Evolutionary conservation across 2,797 vertebrate genomes (phyloP).

Genomic region (Thunnus albacares): DNA sequence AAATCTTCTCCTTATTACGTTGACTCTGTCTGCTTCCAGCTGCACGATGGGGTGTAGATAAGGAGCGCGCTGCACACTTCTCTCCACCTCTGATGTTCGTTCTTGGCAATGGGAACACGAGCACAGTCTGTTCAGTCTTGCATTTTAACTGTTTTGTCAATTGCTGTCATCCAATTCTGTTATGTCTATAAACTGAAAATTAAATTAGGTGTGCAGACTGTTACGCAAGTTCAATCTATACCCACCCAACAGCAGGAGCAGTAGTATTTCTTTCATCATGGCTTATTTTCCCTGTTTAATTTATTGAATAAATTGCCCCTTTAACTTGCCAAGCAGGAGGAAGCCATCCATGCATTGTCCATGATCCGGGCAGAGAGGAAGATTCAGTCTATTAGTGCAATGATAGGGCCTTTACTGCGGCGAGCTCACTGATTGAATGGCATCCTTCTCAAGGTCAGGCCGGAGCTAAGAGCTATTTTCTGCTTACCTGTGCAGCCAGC

Average conservation of each 20-base stretch:
- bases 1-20: constrained; percentile 72
- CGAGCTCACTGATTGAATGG: constrained; percentile 80
- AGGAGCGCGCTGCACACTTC: constrained; percentile 40
- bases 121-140: constrained; percentile 69
- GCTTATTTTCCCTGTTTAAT: constrained; percentile 79
- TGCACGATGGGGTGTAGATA: constrained; percentile 71
- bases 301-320: constrained; percentile 78
- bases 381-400: constrained; percentile 83
- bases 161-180: constrained; percentile 70
- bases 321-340: constrained; percentile 78
- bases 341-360: constrained; percentile 78
- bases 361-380: constrained; percentile 73
- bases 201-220: constrained; percentile 77
- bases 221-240: constrained; percentile 71
- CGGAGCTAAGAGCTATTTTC: constrained; percentile 81
- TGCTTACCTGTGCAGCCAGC: constrained; percentile 85
- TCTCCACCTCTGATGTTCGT: constrained; percentile 59
- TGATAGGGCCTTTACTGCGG: constrained; percentile 80
- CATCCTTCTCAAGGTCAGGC: constrained; percentile 83
- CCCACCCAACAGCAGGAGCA: constrained; percentile 48
- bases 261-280: constrained; percentile 70
- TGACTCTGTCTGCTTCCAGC: constrained; percentile 69
- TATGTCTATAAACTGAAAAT: constrained; percentile 79
- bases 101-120: constrained; percentile 54
- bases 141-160: constrained; percentile 76